Base-by-base conservation (phyloP, 2,888 invertebrate genomes). In the Corythucha ciliata region DNA sequence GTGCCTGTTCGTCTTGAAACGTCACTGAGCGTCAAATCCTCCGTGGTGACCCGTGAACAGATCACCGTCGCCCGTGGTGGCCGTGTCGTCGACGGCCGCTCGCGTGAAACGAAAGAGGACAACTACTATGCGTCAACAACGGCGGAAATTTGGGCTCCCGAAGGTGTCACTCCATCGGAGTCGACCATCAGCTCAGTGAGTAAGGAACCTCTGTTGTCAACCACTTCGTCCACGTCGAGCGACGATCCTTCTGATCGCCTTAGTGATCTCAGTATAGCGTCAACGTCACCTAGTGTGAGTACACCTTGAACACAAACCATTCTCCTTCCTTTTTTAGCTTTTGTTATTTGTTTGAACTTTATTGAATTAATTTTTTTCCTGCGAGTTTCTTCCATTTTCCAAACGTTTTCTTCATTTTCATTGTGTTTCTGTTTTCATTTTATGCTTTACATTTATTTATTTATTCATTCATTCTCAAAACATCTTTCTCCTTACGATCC, bases 1-100 rank as follows among this genome's bases (percentile, higher is more conserved):
- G 78, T 80, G 34, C 80, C 81, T 16, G 80, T 82, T 2, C 77
- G 80, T 58, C 68, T 82, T 59, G 81, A 82, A 67, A 81, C 81
- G 33, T 79, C 79, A 44, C 67, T 82, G 58, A 80, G 79, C 61
- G 81, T 81, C 2, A 81, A 80, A 63, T 79, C 80, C 18, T 79
- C 80, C 41, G 75, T 80, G 40, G 77, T 80, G 33, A 81, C 80
- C 53, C 79, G 78, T 57, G 81, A 82, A 64, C 80, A 81, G 64
- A 78, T 82, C 56, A 78, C 78, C 0, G 79, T 82, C 24, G 76
- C 78, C 1, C 72, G 77, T 22, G 78, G 76, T 53, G 81, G 81
- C 2, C 74, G 74, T 60, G 72, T 82, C 52, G 74, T 82, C n/a
- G 81, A 82, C 65, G 81, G 81, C 63, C 67, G 80, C 5, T 76